A percentile compares a stretch with the other conserved stretches of the same genome.
phyloP scores from a whole-genome alignment of 2,797 vertebrate genomes.

The Artibeus lituratus region DNA sequence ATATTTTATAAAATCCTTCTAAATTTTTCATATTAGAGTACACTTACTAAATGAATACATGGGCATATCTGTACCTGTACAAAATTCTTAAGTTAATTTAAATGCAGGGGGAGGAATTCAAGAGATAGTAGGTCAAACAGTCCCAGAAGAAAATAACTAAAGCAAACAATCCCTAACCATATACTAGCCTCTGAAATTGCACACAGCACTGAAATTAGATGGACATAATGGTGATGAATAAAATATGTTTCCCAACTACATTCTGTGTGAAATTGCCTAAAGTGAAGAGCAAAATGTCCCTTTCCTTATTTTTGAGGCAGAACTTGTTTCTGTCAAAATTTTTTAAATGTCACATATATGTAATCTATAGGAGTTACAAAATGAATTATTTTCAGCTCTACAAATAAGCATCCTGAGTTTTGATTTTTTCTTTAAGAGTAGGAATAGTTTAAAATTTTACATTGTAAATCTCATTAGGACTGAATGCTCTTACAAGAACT shows the following conservation, averaged over 20 bases:
- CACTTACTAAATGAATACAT: slow-evolving; percentile 25
- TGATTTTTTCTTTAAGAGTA: slow-evolving; percentile 79
- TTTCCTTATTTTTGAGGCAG: slow-evolving; percentile 62
- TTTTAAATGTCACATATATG: background rate
- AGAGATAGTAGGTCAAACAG: slow-evolving; percentile 11
- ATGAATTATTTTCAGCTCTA: slow-evolving; percentile 21
- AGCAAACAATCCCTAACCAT: slow-evolving; percentile 37
- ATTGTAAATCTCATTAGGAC: slow-evolving; percentile 81
- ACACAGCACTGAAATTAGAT: slow-evolving; percentile 30
- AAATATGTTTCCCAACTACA: slow-evolving; percentile 56
- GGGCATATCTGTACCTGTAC: background rate
- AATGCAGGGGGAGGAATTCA: slow-evolving; percentile 39
- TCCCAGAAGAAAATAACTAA: slow-evolving; percentile 61
- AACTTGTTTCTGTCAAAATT: slow-evolving; percentile 72
- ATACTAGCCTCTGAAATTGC: slow-evolving; percentile 62
- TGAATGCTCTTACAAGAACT: slow-evolving; percentile 81
- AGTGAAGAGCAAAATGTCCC: slow-evolving; percentile 67
- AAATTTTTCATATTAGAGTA: background rate
- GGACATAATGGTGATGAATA: slow-evolving; percentile 59
- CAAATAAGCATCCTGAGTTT: slow-evolving; percentile 65
- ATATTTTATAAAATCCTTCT: slow-evolving; percentile 27
- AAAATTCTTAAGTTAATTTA: slow-evolving; percentile 59
- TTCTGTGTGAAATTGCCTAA: slow-evolving; percentile 66
- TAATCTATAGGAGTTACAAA: background rate
- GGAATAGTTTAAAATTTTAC: slow-evolving; percentile 79